Percentiles rank a stretch among this genome's conserved stretches.
Conservation (phyloP, 2,113 vertebrate species). For the Notothenia rossii region DNA sequence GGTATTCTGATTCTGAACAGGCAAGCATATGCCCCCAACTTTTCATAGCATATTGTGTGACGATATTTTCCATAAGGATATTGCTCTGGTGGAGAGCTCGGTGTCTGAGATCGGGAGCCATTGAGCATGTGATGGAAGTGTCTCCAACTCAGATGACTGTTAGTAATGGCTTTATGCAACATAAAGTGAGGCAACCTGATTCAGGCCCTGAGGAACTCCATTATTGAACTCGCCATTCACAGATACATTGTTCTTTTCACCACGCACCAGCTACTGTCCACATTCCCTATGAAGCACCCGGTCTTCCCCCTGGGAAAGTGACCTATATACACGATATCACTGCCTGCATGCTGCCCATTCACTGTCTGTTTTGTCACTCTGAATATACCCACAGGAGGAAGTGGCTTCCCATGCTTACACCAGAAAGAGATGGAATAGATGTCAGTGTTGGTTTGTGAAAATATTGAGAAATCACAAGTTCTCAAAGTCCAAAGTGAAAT, state of each 20-base stretch:
- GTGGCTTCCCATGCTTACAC: not conserved
- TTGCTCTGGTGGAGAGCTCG: constrained; percentile 30
- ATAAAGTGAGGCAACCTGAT: constrained; percentile 33
- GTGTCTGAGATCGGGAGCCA: constrained; percentile 9
- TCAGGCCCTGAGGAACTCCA: constrained; percentile 35
- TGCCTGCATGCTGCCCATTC: constrained; percentile 18
- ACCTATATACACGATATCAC: constrained; percentile 52
- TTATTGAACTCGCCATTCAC: constrained; percentile 12
- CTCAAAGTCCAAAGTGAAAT: not conserved
- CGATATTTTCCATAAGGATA: constrained; percentile 18
- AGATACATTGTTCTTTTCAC: constrained; percentile 42
- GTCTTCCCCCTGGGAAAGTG: constrained; percentile 37
- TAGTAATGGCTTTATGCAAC: constrained; percentile 75
- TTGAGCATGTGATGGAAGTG: constrained; percentile 57
- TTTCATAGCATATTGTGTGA: constrained; percentile 17
- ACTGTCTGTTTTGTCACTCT: constrained; percentile 22
- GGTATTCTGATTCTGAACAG: not conserved
- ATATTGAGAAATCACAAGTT: not conserved
- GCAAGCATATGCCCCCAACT: not conserved
- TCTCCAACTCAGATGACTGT: constrained; percentile 56
- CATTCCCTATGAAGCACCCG: constrained; percentile 22
- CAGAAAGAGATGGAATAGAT: not conserved
- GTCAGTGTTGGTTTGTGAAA: not conserved
- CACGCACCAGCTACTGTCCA: constrained; percentile 23
- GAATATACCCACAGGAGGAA: constrained; percentile 21